These are phyloP conservation scores for Paracanthobrama guichenoti DNA, from an alignment of 2,113 vertebrate species.

Conservation along the genomic window DNA sequence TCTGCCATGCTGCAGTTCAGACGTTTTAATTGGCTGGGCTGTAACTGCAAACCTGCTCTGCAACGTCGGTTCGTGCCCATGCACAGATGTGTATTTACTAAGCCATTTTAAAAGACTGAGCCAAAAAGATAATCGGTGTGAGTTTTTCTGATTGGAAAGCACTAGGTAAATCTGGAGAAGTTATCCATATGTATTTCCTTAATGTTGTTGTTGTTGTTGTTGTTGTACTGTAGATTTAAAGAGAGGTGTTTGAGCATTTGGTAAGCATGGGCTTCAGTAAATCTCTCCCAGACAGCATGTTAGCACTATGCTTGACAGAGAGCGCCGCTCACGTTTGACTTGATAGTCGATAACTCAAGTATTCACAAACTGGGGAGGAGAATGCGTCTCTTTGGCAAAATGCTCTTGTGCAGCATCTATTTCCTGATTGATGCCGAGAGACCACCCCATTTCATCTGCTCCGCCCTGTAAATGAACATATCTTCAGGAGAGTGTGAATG, in stretches of 20 bases:
- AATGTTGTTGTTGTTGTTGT: slow-evolving; percentile 11
- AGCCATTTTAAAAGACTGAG: slow-evolving; percentile 79
- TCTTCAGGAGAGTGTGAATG: slow-evolving; percentile 76
- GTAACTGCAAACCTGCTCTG: slow-evolving; percentile 41
- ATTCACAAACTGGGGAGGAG: slow-evolving; percentile 21
- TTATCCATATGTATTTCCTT: slow-evolving; percentile 48
- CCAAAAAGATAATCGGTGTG: slow-evolving; percentile 68
- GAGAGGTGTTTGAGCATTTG: neutral
- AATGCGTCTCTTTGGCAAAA: slow-evolving; percentile 76
- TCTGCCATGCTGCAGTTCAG: slow-evolving; percentile 70
- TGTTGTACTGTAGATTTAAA: slow-evolving; percentile 19
- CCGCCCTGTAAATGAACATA: slow-evolving; percentile 68
- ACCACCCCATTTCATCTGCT: slow-evolving; percentile 65
- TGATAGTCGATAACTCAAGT: slow-evolving; percentile 6
- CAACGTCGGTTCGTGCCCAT: slow-evolving; percentile 61
- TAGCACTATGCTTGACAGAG: slow-evolving; percentile 32
- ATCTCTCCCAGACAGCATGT: slow-evolving; percentile 35
- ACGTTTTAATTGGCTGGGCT: slow-evolving; percentile 58
- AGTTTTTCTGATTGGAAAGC: slow-evolving; percentile 14
- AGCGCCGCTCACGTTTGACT: slow-evolving; percentile 5
- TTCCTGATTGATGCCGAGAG: slow-evolving; percentile 83
- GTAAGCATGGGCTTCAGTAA: slow-evolving; percentile 26
- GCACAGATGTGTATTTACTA: slow-evolving; percentile 68
- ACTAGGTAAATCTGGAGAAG: slow-evolving; percentile 38
- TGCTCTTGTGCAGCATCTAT: slow-evolving; percentile 80